Conservation (phyloP, 2,888 invertebrate genomes). For the Mesoligia furuncula region DNA sequence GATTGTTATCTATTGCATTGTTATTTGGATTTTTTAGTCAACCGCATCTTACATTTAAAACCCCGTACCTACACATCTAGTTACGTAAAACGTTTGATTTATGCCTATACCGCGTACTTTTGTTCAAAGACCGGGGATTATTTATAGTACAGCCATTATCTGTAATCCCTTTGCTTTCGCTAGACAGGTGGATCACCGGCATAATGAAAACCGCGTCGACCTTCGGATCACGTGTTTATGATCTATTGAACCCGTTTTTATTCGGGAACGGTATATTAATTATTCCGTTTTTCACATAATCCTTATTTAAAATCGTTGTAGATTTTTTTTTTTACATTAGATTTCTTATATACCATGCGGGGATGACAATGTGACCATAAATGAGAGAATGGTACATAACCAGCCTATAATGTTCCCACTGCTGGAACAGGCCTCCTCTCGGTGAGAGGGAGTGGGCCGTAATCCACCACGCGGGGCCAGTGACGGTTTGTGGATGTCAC, state of each 20-base stretch:
- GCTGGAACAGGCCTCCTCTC: no score
- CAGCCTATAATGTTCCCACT: no score
- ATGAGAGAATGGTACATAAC: no score
- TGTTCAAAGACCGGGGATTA: conserved; percentile 26
- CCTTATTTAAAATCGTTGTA: no score
- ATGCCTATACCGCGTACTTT: background rate
- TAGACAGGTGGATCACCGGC: conserved; percentile 30
- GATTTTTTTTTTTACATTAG: background rate
- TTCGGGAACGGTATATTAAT: background rate
- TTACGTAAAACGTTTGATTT: conserved; percentile 22
- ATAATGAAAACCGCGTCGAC: conserved; percentile 22
- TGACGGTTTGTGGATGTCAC: background rate
- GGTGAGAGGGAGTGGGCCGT: background rate
- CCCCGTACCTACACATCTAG: background rate
- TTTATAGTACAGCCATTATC: conserved; percentile 24
- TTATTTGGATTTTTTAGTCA: no score
- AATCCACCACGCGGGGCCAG: background rate
- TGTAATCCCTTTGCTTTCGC: conserved; percentile 39
- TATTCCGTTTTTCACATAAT: no score
- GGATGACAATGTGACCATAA: no score
- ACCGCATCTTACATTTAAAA: background rate
- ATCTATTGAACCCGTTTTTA: conserved; percentile 21
- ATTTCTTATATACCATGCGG: background rate
- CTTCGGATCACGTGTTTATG: conserved; percentile 8
- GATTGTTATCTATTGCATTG: no score